These are phyloP conservation scores for Parapristionchus giblindavisi DNA, from an alignment of 2,888 invertebrate genomes.

Conservation along the genomic window DNA sequence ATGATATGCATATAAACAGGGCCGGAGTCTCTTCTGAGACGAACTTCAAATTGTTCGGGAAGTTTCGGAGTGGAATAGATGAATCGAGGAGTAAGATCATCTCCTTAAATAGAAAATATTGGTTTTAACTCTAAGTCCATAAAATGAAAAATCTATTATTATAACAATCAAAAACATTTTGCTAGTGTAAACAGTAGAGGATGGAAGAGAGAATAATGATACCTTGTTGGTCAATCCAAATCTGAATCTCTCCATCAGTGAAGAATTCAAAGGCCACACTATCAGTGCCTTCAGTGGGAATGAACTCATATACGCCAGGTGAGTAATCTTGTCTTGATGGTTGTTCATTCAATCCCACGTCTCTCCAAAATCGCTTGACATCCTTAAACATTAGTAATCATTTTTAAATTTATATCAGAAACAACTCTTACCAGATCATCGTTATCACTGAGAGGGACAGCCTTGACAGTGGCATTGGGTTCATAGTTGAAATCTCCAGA, in stretches of 20 bases:
- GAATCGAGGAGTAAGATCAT: constrained; percentile 42
- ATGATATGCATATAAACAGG: constrained; percentile 18
- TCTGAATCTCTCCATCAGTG: constrained; percentile 40
- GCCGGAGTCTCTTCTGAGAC: neutral
- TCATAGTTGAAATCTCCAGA: constrained; percentile 18
- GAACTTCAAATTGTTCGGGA: constrained; percentile 31
- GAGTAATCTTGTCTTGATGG: constrained; percentile 1
- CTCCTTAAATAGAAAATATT: constrained; percentile 1
- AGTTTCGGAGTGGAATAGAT: constrained; percentile 39
- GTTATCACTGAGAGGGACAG: neutral
- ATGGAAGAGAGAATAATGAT: no score
- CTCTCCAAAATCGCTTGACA: constrained; percentile 29
- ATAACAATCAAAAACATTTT: no score
- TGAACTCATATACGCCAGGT: constrained; percentile 30
- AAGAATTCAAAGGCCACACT: constrained; percentile 36
- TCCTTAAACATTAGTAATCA: constrained; percentile 10
- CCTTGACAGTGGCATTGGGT: constrained; percentile 16
- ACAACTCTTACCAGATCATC: constrained; percentile 19
- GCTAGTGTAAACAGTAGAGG: no score
- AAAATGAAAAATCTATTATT: no score
- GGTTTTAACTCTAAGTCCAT: neutral
- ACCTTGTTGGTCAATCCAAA: constrained; percentile 43
- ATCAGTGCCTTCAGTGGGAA: neutral
- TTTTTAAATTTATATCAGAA: no score
- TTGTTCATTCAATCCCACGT: constrained; percentile 6